Conservation (phyloP, 64 coral and sea anemone genomes). For the Exaiptasia diaphana region DNA sequence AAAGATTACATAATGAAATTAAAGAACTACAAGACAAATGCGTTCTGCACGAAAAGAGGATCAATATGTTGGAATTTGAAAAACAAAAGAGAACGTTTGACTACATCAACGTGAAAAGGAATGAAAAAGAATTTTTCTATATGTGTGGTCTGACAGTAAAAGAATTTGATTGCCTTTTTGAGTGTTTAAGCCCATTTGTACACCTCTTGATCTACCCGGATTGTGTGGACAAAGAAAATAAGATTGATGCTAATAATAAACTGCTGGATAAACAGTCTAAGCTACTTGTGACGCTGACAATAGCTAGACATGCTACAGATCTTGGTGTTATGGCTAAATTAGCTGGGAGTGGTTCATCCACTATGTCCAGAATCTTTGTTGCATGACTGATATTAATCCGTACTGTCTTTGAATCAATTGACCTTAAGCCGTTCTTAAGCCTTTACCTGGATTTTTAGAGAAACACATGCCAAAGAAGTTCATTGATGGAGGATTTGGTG, state of each 20-base stretch:
- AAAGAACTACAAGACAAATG: slow-evolving; percentile 31
- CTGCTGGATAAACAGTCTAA: slow-evolving; percentile 34
- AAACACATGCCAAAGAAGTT: neutral
- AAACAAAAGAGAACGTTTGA: slow-evolving; percentile 43
- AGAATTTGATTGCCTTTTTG: slow-evolving; percentile 56
- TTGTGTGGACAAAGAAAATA: slow-evolving; percentile 13
- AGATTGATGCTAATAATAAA: slow-evolving; percentile 35
- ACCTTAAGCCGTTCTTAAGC: neutral
- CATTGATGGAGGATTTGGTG: slow-evolving; percentile 4
- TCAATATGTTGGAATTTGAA: slow-evolving; percentile 44
- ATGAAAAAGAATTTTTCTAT: slow-evolving; percentile 48
- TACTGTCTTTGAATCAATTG: slow-evolving; percentile 9
- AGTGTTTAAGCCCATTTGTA: slow-evolving; percentile 42
- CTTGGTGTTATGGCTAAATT: slow-evolving; percentile 33
- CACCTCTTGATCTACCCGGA: slow-evolving; percentile 38
- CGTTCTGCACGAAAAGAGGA: slow-evolving; percentile 13
- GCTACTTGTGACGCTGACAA: slow-evolving; percentile 38
- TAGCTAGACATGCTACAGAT: slow-evolving; percentile 41
- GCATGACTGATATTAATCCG: neutral
- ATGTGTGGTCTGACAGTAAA: slow-evolving; percentile 52
- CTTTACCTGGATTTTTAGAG: neutral
- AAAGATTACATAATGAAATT: slow-evolving; percentile 19
- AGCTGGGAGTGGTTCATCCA: slow-evolving; percentile 4
- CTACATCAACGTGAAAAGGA: slow-evolving; percentile 45
- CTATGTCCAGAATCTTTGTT: slow-evolving; percentile 14